Base-by-base conservation (phyloP, 2,113 vertebrate genomes). In the Thermophis baileyi region DNA sequence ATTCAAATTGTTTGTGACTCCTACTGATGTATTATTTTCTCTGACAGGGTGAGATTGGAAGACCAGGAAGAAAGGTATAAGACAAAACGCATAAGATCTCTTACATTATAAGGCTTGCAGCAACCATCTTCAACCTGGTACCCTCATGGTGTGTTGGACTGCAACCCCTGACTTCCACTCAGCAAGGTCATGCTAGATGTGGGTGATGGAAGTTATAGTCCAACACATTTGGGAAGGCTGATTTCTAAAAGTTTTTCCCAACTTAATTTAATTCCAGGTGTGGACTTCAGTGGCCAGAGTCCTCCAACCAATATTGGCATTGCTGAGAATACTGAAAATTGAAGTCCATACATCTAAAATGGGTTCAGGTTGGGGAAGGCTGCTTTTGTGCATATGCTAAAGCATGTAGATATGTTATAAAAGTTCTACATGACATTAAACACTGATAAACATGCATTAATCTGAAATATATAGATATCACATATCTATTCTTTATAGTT, bases 31-130 rank as follows among this genome's bases (percentile, higher is more conserved):
- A 10, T 96, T 94, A 89, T 94, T 96, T 97, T 95, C 53, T 95
- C 97, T 97, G 95, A 94, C 98, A 99, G 99, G 99, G 99, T 97
- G 99, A 99, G 97, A 98, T 99, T 94, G 99, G 99, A 97, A 98
- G 98, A 97, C 99, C 99, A 91, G 99, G 99, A 97, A 98, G 98
- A 98, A 99, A 99, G 99, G 99, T 99, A 98, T 97, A 98, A 92
- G 91, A 25, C 16, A 57, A 95, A 22, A 46, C 93, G 51, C 18
- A 50, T 46, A 86, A 91, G 54, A 91, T 50, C 47, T 92, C 40
- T 86, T 88, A 92, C 54, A 89, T 81, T 81, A 81, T 40, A 81
- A 81, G 18, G 74, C 35, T 81, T 81, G 87, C 24, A 6, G 51
- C 51, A 89, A 12, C 12, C 20, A 3, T 40, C 22, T 54, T 40